Evolutionary conservation across 2,797 vertebrate genomes (phyloP).

Genomic region (Sebastes iracundus): DNA sequence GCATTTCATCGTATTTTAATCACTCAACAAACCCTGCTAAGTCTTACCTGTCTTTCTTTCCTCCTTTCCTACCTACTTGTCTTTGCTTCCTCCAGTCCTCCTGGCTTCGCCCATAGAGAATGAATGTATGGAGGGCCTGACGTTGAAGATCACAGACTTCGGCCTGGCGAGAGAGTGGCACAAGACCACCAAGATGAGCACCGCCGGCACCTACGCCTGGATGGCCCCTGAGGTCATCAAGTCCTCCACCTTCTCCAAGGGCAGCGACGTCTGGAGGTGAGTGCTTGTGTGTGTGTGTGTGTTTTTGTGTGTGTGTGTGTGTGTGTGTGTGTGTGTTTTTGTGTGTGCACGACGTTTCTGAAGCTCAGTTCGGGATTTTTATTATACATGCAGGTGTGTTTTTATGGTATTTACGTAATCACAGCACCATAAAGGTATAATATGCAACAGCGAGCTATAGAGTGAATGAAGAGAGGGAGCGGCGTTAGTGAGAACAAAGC

Average conservation of each 20-base stretch:
- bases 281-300: not conserved
- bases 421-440: not conserved
- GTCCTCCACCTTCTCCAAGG: slow-evolving; percentile 91
- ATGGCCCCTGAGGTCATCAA: slow-evolving; percentile 95
- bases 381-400: not conserved
- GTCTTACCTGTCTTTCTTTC: not conserved
- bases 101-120: slow-evolving; percentile 89
- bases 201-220: slow-evolving; percentile 92
- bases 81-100: slow-evolving; percentile 78
- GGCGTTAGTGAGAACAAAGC: no score
- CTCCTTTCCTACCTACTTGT: not conserved
- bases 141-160: slow-evolving; percentile 92
- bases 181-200: slow-evolving; percentile 94
- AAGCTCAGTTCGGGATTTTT: not conserved
- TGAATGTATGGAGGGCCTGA: slow-evolving; percentile 88
- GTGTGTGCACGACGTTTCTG: fast-evolving
- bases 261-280: slow-evolving; percentile 94
- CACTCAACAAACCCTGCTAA: not conserved
- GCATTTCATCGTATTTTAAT: not conserved
- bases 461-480: no score
- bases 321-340: not conserved
- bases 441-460: no score
- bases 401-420: not conserved
- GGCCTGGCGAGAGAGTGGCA: slow-evolving; percentile 93
- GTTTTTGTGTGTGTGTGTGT: not conserved